phyloP scores from a whole-genome alignment of 2,888 invertebrate species.

The Sclerodermus sp. region DNA sequence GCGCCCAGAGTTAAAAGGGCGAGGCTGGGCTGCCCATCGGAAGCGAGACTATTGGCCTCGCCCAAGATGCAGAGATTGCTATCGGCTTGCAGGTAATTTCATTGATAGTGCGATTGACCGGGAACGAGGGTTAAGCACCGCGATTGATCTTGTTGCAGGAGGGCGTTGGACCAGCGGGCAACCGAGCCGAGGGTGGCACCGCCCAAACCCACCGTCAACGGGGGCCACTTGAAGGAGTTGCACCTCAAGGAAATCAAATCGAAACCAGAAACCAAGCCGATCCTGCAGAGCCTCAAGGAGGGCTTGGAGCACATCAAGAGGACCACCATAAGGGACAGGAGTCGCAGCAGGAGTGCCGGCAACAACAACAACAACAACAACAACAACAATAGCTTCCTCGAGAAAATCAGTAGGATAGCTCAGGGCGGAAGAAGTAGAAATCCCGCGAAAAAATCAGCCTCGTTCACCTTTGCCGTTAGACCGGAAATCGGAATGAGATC shows the following conservation, averaged over 20 bases:
- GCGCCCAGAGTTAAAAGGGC: constrained; percentile 51
- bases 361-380: constrained; percentile 30
- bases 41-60: constrained; percentile 54
- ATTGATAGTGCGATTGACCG: no score
- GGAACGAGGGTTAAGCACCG: no score
- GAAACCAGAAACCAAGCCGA: constrained; percentile 49
- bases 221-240: constrained; percentile 44
- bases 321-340: constrained; percentile 49
- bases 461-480: constrained; percentile 51
- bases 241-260: constrained; percentile 49
- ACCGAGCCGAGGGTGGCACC: constrained; percentile 52
- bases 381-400: constrained; percentile 43
- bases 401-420: constrained; percentile 50
- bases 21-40: constrained; percentile 52
- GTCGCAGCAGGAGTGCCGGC: constrained; percentile 34
- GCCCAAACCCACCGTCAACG: constrained; percentile 39
- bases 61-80: constrained; percentile 58
- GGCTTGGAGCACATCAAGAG: constrained; percentile 51
- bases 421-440: constrained; percentile 49
- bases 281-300: constrained; percentile 49
- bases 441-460: constrained; percentile 53
- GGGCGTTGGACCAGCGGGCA: constrained; percentile 51
- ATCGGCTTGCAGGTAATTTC: constrained; percentile 54
- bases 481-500: constrained; percentile 54
- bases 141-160: no score